These are phyloP conservation scores for Cataglyphis altisquamis DNA, from an alignment of 2,888 invertebrate species.

Conservation along the genomic window DNA sequence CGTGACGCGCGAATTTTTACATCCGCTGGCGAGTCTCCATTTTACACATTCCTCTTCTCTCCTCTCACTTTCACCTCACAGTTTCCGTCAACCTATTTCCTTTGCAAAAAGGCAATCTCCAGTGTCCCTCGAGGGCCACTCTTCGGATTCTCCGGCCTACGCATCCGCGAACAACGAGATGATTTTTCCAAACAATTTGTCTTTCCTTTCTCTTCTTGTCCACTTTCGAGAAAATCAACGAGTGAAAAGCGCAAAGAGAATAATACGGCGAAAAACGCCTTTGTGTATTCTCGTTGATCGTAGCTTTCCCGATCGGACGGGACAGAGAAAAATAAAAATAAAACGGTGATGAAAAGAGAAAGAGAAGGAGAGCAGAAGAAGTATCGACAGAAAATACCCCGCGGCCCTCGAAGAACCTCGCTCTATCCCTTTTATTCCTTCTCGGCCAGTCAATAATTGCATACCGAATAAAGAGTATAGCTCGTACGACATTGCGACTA, in stretches of 20 bases:
- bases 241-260: conserved; percentile 33
- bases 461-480: conserved; percentile 59
- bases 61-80: background rate
- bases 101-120: background rate
- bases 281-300: conserved; percentile 39
- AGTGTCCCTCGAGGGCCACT: conserved; percentile 44
- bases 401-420: conserved; percentile 38
- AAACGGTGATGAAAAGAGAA: conserved; percentile 35
- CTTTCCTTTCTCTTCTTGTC: conserved; percentile 41
- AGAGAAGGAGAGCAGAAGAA: conserved; percentile 18
- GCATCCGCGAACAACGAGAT: conserved; percentile 39
- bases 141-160: conserved; percentile 33
- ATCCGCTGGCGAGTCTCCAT: conserved; percentile 74
- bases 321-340: conserved; percentile 31
- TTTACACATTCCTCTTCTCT: conserved; percentile 1
- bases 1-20: conserved; percentile 84
- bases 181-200: conserved; percentile 66
- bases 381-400: conserved; percentile 42
- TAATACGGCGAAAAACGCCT: conserved; percentile 42
- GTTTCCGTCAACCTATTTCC: background rate
- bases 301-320: conserved; percentile 43
- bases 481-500: conserved; percentile 73
- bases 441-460: conserved; percentile 70
- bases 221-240: conserved; percentile 47
- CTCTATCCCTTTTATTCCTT: background rate